These are phyloP conservation scores for Cantharis nigra DNA, from an alignment of 2,888 invertebrate species.

Conservation along the genomic window DNA sequence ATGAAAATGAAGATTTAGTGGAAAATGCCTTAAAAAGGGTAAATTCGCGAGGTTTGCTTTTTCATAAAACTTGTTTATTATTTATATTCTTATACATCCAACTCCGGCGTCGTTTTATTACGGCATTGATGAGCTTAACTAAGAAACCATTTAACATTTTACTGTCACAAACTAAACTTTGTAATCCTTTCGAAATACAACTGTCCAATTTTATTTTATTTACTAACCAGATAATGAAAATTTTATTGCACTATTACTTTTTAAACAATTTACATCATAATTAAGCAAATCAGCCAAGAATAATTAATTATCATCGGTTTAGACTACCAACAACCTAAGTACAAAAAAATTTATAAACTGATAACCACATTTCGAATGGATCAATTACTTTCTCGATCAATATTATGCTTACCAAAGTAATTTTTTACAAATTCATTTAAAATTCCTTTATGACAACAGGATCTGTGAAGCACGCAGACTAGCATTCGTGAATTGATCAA, in stretches of 20 bases:
- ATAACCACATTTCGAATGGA: too few relatives aligned
- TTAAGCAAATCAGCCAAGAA: background rate
- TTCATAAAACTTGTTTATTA: conserved; percentile 18
- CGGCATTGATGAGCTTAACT: background rate
- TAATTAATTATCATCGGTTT: background rate
- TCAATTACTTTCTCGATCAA: too few relatives aligned
- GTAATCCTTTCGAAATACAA: background rate
- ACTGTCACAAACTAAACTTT: background rate
- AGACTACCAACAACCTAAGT: background rate
- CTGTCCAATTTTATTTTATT: background rate
- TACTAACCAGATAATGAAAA: background rate
- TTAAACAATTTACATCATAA: background rate
- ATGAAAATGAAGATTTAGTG: conserved; percentile 26
- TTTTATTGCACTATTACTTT: background rate
- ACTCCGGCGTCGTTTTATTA: conserved; percentile 12
- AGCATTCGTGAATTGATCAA: too few relatives aligned
- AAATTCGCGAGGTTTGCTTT: conserved; percentile 9
- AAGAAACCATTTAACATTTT: conserved; percentile 10
- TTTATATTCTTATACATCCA: conserved; percentile 15
- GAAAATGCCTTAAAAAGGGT: conserved; percentile 8
- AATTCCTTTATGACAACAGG: too few relatives aligned
- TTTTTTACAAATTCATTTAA: too few relatives aligned
- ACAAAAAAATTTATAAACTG: background rate
- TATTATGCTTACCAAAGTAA: too few relatives aligned
- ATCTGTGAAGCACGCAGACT: too few relatives aligned